These are phyloP conservation scores for Listronotus oregonensis DNA, from an alignment of 1,140 invertebrate species.

Conservation along the genomic window DNA sequence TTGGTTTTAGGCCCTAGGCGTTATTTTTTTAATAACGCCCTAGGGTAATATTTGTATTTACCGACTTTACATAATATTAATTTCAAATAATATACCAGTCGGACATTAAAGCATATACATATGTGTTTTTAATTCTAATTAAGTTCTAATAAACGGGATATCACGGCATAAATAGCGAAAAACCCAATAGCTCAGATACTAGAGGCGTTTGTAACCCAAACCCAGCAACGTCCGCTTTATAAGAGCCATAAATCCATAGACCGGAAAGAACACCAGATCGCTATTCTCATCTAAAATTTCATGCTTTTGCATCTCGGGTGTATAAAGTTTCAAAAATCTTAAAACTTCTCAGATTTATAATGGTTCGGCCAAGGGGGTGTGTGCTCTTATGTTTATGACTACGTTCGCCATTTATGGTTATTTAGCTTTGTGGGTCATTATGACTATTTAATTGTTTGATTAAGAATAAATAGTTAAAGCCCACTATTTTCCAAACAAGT, in stretches of 20 bases:
- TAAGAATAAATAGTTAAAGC: no score
- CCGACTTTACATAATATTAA: no score
- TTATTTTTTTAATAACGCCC: no score
- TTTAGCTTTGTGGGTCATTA: no score
- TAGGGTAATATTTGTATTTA: no score
- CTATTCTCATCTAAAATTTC: constrained; percentile 34
- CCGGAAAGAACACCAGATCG: constrained; percentile 28
- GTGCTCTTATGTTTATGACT: constrained; percentile 9
- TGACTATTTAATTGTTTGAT: no score
- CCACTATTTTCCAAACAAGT: no score
- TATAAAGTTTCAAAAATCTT: constrained; percentile 36
- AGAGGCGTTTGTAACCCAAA: constrained; percentile 22
- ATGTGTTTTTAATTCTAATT: no score
- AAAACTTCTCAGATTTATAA: constrained; percentile 34
- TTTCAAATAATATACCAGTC: no score
- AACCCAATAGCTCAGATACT: not conserved
- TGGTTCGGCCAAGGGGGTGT: constrained; percentile 16
- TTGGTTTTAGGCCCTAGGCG: no score
- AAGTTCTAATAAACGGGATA: no score
- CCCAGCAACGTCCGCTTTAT: constrained; percentile 19
- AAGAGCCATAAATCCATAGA: constrained; percentile 32
- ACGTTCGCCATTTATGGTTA: not conserved
- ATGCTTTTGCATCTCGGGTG: constrained; percentile 37
- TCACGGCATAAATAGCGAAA: not conserved
- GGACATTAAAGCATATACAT: no score